Evolutionary conservation across 2,113 vertebrate genomes (phyloP).

Genomic region (Cryptomyrus ogoouensis): DNA sequence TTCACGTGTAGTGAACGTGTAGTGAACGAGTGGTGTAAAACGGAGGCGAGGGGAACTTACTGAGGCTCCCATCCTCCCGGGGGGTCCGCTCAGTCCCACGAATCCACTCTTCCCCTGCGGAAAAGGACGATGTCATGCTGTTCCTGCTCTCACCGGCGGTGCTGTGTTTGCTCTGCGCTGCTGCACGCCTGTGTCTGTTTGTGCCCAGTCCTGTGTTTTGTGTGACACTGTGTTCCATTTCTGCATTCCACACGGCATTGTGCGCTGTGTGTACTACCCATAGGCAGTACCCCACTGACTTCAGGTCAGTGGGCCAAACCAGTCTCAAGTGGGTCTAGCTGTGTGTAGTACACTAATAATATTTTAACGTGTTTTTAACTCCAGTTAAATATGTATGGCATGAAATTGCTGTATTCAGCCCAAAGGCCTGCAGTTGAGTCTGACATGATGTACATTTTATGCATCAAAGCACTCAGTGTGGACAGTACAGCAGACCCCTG

Average conservation of each 20-base stretch:
- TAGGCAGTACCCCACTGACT: no score
- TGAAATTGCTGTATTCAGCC: neutral
- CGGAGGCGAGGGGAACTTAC: slow-evolving; percentile 55
- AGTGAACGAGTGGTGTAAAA: neutral
- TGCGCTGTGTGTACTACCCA: neutral
- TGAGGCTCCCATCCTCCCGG: slow-evolving; percentile 65
- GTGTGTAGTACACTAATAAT: neutral
- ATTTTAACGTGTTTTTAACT: neutral
- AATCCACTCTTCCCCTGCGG: slow-evolving; percentile 65
- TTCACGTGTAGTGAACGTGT: neutral
- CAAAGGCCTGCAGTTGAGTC: neutral
- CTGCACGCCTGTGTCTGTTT: neutral
- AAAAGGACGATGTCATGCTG: neutral
- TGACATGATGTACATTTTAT: neutral
- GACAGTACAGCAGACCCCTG: slow-evolving; percentile 24
- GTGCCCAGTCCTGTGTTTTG: neutral
- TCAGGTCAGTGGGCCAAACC: neutral
- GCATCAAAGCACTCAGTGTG: neutral
- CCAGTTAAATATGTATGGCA: neutral
- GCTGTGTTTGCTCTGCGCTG: neutral
- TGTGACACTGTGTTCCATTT: neutral
- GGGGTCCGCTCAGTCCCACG: slow-evolving; percentile 53
- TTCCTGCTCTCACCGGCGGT: neutral
- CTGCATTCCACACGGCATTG: neutral
- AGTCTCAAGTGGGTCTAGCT: neutral